These are phyloP conservation scores for Gymnosoma rotundatum DNA, from an alignment of 2,888 invertebrate genomes.

Conservation along the genomic window DNA sequence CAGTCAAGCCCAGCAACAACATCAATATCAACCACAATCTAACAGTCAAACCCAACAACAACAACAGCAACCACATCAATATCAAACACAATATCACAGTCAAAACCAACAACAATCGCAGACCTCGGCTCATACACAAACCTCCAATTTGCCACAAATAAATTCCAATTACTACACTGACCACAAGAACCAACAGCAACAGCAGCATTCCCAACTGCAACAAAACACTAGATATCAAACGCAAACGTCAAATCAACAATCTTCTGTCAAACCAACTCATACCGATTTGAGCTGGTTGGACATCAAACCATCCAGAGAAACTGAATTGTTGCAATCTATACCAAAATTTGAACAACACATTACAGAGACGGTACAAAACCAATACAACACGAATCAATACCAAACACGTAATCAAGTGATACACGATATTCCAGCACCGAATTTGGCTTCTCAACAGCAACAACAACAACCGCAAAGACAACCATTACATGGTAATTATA, in stretches of 20 bases:
- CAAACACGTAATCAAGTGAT: slow-evolving; percentile 78
- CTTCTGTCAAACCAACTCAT: slow-evolving; percentile 52
- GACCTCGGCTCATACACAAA: slow-evolving; percentile 23
- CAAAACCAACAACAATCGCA: slow-evolving; percentile 35
- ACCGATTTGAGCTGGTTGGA: slow-evolving; percentile 73
- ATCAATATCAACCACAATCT: slow-evolving; percentile 49
- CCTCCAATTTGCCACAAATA: slow-evolving; percentile 34
- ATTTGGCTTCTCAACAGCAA: slow-evolving; percentile 76
- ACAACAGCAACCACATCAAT: neutral
- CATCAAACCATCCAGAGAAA: slow-evolving; percentile 84
- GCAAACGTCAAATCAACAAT: slow-evolving; percentile 48
- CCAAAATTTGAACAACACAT: slow-evolving; percentile 91
- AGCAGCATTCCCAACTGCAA: slow-evolving; percentile 13
- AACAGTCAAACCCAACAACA: too few relatives aligned
- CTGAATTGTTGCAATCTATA: slow-evolving; percentile 89
- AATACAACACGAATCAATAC: slow-evolving; percentile 62
- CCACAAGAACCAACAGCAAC: slow-evolving; percentile 49
- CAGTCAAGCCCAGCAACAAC: too few relatives aligned
- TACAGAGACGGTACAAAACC: slow-evolving; percentile 82
- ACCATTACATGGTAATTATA: slow-evolving; percentile 73
- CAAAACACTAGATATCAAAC: slow-evolving; percentile 53
- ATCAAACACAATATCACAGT: slow-evolving; percentile 1
- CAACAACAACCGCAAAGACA: slow-evolving; percentile 63
- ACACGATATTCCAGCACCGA: slow-evolving; percentile 81
- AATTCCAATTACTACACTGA: slow-evolving; percentile 40